Conservation (phyloP, 2,797 vertebrate species). For the Paguma larvata region DNA sequence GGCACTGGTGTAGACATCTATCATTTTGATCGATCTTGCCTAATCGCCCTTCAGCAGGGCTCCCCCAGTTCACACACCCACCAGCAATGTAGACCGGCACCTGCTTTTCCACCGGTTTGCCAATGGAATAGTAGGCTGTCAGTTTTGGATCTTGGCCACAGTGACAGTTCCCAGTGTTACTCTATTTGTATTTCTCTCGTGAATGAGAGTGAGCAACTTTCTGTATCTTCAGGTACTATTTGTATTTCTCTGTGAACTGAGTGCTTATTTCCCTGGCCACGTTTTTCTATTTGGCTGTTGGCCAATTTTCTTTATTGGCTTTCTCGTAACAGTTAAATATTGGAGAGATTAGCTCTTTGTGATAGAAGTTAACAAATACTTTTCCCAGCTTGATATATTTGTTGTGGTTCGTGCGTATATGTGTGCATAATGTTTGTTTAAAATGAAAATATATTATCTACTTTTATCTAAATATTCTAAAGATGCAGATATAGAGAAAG, state of each 20-base stretch:
- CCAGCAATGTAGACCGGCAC: neutral
- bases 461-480: constrained; percentile 44
- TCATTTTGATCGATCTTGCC: neutral
- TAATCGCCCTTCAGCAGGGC: neutral
- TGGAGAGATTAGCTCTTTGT: constrained; percentile 35
- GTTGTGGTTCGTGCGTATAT: constrained; percentile 20
- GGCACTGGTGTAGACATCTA: neutral
- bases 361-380: constrained; percentile 20
- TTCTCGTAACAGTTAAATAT: constrained; percentile 28
- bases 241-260: constrained; percentile 3
- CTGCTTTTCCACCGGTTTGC: neutral
- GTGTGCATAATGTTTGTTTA: constrained; percentile 3
- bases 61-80: neutral
- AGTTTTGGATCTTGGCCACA: neutral
- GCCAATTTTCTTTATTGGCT: neutral
- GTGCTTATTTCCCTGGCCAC: neutral
- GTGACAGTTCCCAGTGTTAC: neutral
- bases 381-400: constrained; percentile 4
- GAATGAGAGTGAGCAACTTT: neutral
- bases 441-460: neutral
- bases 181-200: constrained; percentile 58
- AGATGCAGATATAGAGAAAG: neutral
- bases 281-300: neutral
- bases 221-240: neutral
- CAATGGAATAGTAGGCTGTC: neutral